These are phyloP conservation scores for Nomada goodeniana DNA, from an alignment of 2,888 invertebrate species.

Conservation along the genomic window DNA sequence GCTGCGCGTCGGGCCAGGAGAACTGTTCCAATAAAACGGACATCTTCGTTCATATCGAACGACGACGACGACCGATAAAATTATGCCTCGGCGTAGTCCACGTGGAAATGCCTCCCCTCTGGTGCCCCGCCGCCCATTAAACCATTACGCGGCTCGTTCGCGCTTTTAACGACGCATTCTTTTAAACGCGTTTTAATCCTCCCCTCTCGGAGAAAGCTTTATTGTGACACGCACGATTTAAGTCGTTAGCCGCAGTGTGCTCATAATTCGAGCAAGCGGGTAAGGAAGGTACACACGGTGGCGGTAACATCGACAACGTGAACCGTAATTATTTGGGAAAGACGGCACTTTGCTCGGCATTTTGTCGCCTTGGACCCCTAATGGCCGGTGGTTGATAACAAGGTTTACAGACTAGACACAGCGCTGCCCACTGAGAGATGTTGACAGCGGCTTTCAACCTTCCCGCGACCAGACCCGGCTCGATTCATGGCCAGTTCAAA, in stretches of 20 bases:
- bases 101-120: not conserved
- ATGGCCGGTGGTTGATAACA: slow-evolving; percentile 84
- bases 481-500: slow-evolving; percentile 63
- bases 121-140: slow-evolving; percentile 32
- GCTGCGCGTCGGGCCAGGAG: slow-evolving; percentile 37
- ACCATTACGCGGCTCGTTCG: slow-evolving; percentile 58
- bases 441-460: slow-evolving; percentile 84
- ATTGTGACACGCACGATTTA: slow-evolving; percentile 61
- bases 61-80: slow-evolving; percentile 12
- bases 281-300: slow-evolving; percentile 68
- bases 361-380: slow-evolving; percentile 84
- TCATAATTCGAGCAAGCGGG: slow-evolving; percentile 68
- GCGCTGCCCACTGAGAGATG: slow-evolving; percentile 83
- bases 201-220: slow-evolving; percentile 43
- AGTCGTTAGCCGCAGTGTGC: slow-evolving; percentile 65
- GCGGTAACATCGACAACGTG: slow-evolving; percentile 77
- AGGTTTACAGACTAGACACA: slow-evolving; percentile 82
- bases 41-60: not conserved
- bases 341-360: slow-evolving; percentile 84
- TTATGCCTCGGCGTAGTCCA: not conserved
- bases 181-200: slow-evolving; percentile 65
- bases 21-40: not conserved
- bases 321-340: slow-evolving; percentile 83
- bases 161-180: slow-evolving; percentile 69
- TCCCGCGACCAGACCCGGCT: slow-evolving; percentile 62